Evolutionary conservation across 2,797 vertebrate genomes (phyloP), one percentile per base, ranked within the genome.

Genomic region (Garrulus glandarius): DNA sequence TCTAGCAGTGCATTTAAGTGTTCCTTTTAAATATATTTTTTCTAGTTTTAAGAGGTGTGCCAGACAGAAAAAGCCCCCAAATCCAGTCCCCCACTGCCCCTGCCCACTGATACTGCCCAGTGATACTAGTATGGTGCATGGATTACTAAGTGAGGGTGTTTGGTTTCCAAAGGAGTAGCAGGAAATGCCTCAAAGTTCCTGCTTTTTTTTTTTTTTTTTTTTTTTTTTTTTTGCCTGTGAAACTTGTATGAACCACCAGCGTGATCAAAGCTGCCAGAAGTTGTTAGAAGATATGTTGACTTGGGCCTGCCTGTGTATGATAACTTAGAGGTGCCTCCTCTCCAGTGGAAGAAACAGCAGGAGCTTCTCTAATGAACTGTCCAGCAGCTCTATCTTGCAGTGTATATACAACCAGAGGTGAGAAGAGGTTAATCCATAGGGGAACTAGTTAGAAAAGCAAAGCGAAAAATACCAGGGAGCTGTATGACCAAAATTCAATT

Each of bases 361-460:
- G 93, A 93, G 30, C 94, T 92, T 77, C 82, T 97, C 93, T 97
- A 97, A 96, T 96, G 94, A 98, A 96, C 94, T 93, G 60, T 95
- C 96, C 84, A 39, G 83, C 86, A 81, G 72, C 79, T 96, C 75
- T 50, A 8, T 49, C 63, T 91, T 95, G 96, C 59, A 92, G 96
- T 87, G 82, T 97, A 77, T 78, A 41, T 88, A 85, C 89, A 97
- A 76, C 92, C 87, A 94, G 93, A 97, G 95, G 94, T 96, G 92
- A 97, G 93, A 78, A 82, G 92, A 97, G 98, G 97, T 98, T 98
- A 98, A 97, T 97, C 96, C 96, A 94, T 87, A 67, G 75, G 95
- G 96, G 75, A 92, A 81, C 71, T 82, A 64, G 57, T 70, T 90
- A 82, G 67, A 69, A 86, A 72, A 75, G 71, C 61, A 89, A 64